Evolutionary conservation across 2,888 invertebrate genomes (phyloP), one percentile per base, ranked within the genome.

Genomic region (Papilio elwesi): DNA sequence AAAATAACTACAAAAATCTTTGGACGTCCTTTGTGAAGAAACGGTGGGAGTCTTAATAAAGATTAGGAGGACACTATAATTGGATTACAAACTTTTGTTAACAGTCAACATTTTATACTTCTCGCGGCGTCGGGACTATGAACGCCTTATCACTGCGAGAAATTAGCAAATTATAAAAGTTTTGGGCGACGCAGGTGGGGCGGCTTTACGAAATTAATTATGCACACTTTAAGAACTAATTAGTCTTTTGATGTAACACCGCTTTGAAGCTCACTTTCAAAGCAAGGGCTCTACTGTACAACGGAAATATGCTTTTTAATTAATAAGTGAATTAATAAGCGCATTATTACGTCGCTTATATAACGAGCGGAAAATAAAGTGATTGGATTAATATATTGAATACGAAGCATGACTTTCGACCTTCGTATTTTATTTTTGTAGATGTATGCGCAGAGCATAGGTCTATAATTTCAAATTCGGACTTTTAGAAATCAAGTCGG

Each of bases 211-310:
- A 48, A 73, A 66, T 69, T 73, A 69, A 73, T 73, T 69, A 69
- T 48, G 57, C 65, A 55, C 69, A 66, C 52, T 69, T 73, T 59
- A 69, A 73, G 65, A 73, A 69, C 59, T 65, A 73, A 73, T 73
- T 69, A 69, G 51, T 65, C 65, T 69, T 73, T 69, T 55, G 69
- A 69, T 69, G 59, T 66, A 64, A 55, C 53, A 62, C 36, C 59
- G 26, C 69, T 69, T 69, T 69, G 65, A 66, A 73, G 68, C 36
- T 51, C 36, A 71, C 48, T 26, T 43, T 36, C 70, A 47, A 47
- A 63, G 47, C 38, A 47, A 69, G 38, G 49, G 59, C 16, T n/a
- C n/a, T 26, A 43, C 13, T 0, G 43, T 63, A 53, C 47, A 63
- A 59, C 51, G 47, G 53, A 63, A 63, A 43, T 36, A 48, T 59